phyloP scores from a whole-genome alignment of 2,888 invertebrate species.

The Sceliomorpha sp. region DNA sequence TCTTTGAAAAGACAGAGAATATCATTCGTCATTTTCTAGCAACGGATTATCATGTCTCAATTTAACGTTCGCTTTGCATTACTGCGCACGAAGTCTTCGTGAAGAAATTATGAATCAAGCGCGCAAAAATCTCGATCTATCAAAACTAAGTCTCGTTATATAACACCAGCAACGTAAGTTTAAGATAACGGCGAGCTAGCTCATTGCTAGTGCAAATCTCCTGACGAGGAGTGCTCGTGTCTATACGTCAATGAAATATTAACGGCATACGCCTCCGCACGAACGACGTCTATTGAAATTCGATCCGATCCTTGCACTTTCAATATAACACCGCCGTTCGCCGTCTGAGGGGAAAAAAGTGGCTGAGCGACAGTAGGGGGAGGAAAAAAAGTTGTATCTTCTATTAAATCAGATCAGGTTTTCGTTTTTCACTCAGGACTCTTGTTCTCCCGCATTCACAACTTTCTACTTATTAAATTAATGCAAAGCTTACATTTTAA shows the following conservation, averaged over 20 bases:
- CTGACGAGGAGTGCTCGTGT: conserved; percentile 28
- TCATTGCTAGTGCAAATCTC: conserved; percentile 46
- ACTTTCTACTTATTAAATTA: conserved; percentile 31
- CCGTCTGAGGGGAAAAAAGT: conserved; percentile 22
- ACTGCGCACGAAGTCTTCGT: conserved; percentile 9
- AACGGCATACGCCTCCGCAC: conserved; percentile 47
- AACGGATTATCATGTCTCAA: conserved; percentile 22
- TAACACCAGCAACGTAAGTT: conserved; percentile 37
- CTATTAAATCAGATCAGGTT: conserved; percentile 30
- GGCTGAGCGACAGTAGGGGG: conserved; percentile 4
- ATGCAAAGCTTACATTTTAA: conserved; percentile 13
- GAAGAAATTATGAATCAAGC: conserved; percentile 17
- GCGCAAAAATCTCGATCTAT: conserved; percentile 39
- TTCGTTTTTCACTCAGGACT: conserved; percentile 9
- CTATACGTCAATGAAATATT: conserved; percentile 50
- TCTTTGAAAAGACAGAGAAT: conserved; percentile 4
- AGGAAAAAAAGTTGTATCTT: conserved; percentile 28
- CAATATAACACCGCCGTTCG: conserved; percentile 44
- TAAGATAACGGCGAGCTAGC: conserved; percentile 31
- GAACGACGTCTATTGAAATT: conserved; percentile 48
- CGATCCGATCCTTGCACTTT: conserved; percentile 55
- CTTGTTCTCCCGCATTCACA: conserved; percentile 9
- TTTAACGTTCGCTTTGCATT: conserved; percentile 29
- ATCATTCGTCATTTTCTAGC: conserved; percentile 12
- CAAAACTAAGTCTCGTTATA: conserved; percentile 42